These are phyloP conservation scores for Peromyscus melanophrys DNA, from an alignment of 2,797 vertebrate species.

Conservation along the genomic window DNA sequence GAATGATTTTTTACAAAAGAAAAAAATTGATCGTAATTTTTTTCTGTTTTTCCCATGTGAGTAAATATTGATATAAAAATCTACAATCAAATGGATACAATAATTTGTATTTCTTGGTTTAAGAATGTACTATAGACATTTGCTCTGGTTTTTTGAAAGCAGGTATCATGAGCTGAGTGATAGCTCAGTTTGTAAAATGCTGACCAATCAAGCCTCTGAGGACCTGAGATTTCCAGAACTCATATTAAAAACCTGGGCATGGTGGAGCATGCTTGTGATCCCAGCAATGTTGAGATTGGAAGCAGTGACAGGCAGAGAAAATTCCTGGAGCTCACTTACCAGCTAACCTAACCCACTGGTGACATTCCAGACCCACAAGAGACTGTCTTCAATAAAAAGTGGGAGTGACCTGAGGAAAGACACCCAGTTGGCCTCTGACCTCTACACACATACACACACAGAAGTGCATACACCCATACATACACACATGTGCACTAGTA, in stretches of 20 bases:
- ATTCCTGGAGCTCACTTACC: background rate
- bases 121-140: background rate
- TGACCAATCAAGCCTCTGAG: background rate
- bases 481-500: background rate
- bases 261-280: no score
- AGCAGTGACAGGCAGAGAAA: background rate
- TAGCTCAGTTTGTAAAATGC: background rate
- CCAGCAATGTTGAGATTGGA: background rate
- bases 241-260: background rate
- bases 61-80: constrained; percentile 38
- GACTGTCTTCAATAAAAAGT: background rate
- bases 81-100: background rate
- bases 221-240: background rate
- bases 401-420: background rate
- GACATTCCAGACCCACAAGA: background rate
- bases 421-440: background rate
- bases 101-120: constrained; percentile 51
- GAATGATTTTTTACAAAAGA: background rate
- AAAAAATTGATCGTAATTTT: background rate
- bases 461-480: background rate
- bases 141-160: background rate
- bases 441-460: no score
- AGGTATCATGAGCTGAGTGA: background rate
- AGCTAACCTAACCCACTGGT: background rate
- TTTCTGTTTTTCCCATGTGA: background rate